These are phyloP conservation scores for Todiramphus saurophagus DNA, from an alignment of 2,113 vertebrate species.

Conservation along the genomic window DNA sequence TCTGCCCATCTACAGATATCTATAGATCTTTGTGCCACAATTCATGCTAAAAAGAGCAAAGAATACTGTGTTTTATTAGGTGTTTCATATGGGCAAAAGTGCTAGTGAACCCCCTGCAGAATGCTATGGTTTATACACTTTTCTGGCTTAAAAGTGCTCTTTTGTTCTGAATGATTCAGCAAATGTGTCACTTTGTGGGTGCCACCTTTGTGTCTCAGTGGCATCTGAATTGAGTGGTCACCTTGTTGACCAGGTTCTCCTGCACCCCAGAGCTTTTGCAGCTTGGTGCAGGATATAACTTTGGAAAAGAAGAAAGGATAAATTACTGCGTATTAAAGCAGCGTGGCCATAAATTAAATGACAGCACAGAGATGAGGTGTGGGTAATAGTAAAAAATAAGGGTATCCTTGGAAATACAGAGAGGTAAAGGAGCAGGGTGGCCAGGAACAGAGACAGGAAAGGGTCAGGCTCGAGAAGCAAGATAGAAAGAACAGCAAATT, in stretches of 20 bases:
- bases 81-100: not conserved
- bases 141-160: not conserved
- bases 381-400: not conserved
- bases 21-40: not conserved
- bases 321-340: not conserved
- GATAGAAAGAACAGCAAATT: not conserved
- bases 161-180: not conserved
- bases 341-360: not conserved
- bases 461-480: not conserved
- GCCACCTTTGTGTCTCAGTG: not conserved
- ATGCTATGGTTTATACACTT: not conserved
- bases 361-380: not conserved
- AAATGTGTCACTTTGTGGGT: not conserved
- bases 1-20: not conserved
- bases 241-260: accelerated
- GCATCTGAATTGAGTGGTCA: not conserved
- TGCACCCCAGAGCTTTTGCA: not conserved
- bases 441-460: not conserved
- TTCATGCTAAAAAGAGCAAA: not conserved
- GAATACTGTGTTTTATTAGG: not conserved
- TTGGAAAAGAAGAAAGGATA: not conserved
- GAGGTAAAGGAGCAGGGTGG: not conserved
- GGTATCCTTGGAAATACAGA: not conserved
- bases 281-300: not conserved
- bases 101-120: not conserved